Conservation (phyloP, 2,888 invertebrate species). For the Pammene fasciana region DNA sequence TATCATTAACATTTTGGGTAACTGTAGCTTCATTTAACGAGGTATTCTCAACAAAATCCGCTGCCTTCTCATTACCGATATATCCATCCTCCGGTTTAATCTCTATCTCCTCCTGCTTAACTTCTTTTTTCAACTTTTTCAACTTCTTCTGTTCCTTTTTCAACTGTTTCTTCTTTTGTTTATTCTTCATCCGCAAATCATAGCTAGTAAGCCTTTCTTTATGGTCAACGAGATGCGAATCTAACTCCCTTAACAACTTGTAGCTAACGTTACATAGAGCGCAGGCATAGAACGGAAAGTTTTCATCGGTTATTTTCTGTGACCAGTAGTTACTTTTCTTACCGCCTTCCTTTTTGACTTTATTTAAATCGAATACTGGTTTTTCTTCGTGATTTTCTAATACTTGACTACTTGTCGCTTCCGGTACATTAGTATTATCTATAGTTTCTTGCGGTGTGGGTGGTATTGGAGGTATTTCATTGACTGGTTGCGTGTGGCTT, state of each 20-base stretch:
- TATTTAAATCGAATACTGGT: conserved; percentile 49
- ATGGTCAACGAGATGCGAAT: conserved; percentile 68
- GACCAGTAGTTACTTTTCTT: conserved; percentile 66
- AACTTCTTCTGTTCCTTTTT: conserved; percentile 64
- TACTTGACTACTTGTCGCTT: conserved; percentile 32
- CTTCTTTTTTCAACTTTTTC: conserved; percentile 53
- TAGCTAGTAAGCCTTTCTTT: conserved; percentile 74
- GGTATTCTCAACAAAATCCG: conserved; percentile 48
- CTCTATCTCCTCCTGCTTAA: conserved; percentile 54
- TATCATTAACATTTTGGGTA: neutral
- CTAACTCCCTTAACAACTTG: conserved; percentile 59
- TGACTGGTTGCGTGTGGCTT: conserved; percentile 5
- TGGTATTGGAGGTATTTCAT: conserved; percentile 11
- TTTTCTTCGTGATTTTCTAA: conserved; percentile 47
- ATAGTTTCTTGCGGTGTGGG: neutral
- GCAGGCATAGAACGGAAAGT: conserved; percentile 73
- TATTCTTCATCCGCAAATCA: conserved; percentile 66
- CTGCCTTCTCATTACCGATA: conserved; percentile 66
- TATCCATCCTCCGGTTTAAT: conserved; percentile 77
- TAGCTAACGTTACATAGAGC: conserved; percentile 70
- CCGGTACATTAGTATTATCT: conserved; percentile 20
- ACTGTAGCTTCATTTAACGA: neutral
- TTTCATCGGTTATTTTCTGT: conserved; percentile 66
- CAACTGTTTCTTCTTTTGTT: conserved; percentile 62
- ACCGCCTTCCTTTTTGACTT: conserved; percentile 48